phyloP scores from a whole-genome alignment of 2,113 vertebrate genomes.

The Boleophthalmus pectinirostris region DNA sequence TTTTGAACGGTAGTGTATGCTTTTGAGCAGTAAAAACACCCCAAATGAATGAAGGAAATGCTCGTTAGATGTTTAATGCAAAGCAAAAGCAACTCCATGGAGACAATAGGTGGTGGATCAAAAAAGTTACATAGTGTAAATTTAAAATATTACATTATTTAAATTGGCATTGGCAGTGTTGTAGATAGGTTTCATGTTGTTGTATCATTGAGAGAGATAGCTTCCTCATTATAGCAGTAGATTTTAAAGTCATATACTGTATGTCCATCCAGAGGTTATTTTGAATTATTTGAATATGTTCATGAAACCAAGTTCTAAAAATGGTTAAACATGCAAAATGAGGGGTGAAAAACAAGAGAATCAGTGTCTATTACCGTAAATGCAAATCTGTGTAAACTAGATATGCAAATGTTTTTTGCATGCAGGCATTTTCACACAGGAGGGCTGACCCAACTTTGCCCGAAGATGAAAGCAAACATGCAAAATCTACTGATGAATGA shows the following conservation, averaged over 20 bases:
- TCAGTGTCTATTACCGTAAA: background rate
- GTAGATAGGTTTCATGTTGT: too few relatives aligned
- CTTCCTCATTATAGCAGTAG: background rate
- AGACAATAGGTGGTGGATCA: too few relatives aligned
- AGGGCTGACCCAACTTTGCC: slow-evolving; percentile 69
- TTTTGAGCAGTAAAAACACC: background rate
- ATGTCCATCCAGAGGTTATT: background rate
- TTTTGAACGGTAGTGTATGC: too few relatives aligned
- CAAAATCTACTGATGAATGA: slow-evolving; percentile 63
- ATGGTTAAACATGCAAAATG: background rate
- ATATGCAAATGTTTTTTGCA: background rate
- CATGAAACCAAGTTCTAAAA: background rate
- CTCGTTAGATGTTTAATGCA: too few relatives aligned
- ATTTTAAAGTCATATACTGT: background rate
- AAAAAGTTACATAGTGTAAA: too few relatives aligned
- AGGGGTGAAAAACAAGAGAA: background rate
- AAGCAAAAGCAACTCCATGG: too few relatives aligned
- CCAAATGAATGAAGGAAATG: background rate
- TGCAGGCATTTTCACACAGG: slow-evolving; percentile 80
- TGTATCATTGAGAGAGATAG: too few relatives aligned
- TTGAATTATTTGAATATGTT: background rate
- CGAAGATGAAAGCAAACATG: slow-evolving; percentile 76
- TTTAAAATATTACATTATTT: too few relatives aligned
- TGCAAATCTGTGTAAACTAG: background rate
- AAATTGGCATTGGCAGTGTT: too few relatives aligned